Base-by-base conservation (phyloP, 2,113 vertebrate species). In the Abramis brama region DNA sequence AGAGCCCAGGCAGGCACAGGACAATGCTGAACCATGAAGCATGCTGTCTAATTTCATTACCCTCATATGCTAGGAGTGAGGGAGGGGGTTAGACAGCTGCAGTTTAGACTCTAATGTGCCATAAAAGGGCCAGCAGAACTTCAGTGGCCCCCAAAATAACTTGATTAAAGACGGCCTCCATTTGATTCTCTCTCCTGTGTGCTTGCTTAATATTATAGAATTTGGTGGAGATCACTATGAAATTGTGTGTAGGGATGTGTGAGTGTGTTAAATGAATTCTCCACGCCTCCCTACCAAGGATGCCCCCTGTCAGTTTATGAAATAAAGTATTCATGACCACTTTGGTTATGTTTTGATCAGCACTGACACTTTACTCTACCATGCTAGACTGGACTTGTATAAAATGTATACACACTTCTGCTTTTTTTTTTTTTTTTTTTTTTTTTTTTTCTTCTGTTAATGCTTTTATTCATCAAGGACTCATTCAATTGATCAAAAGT, bases 31-130 rank as follows among this genome's bases (percentile, higher is more conserved):
- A 90, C 87, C 91, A 83, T 92, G 93, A 92, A 93, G 91, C 82
- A 85, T n/a, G 88, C 92, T 92, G 93, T 94, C 93, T 93, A 89
- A 94, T 94, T 92, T 92, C 90, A 94, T 95, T 94, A 94, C 25
- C 82, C 85, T 91, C 92, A 93, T 91, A 62, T 81, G 90, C 90
- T 73, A 33, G 89, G 83, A 90, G 77, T 79, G 80, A 50, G 39
- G 68, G 47, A 78, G 57, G 81, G 71, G 79, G n/a, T 80, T 73
- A 43, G 80, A 82, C 89, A 90, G 87, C 87, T 90, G 90, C 82
- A 50, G 45, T 87, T 83, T 75, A 85, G 55, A 50, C 62, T 82
- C 21, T 86, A 86, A 84, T 87, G 84, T 75, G 57, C 76, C 57
- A 55, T 89, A 90, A 90, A 66, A 52, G 66, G 78, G 62, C 50